Evolutionary conservation across 2,888 invertebrate species (phyloP), one percentile per base, ranked within the genome.

Genomic region (Furcula furcula): DNA sequence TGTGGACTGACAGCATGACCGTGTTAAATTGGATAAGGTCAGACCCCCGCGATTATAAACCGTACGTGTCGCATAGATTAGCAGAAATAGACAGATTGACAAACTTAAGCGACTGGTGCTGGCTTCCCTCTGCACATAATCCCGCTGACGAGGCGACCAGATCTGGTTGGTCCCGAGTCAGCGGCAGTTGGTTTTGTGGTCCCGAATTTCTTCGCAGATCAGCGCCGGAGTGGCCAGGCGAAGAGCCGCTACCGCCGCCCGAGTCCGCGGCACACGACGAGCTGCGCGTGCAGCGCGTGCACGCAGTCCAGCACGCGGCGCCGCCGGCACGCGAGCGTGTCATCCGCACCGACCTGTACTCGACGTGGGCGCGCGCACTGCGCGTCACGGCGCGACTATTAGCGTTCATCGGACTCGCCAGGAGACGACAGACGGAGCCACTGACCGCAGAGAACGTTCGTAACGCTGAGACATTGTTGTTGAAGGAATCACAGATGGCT

Each of bases 1-100:
- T 48, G 14, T 41, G 41, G 41, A 27, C 41, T 4, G 36, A 41
- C 25, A 31, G 31, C 1, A 34, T 13, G 16, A 34, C 36, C 2
- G 41, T 41, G 3, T 10, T 37, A 7, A 14, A 16, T 7, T 41
- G 40, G 36, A 32, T 36, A 12, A 7, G 20, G 4, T 19, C 10
- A n/a, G 40, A 40, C 15, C 18, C 26, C 1, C 29, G 31, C 4
- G 28, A 34, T 5, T 39, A 13, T 28, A 26, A 31, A 16, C 23
- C 13, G 16, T 39, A 34, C 21, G 34, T 39, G 4, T 25, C 34
- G 0, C 30, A 39, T 12, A 7, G 38, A 7, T 16, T 39, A 11
- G 31, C 34, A 1, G 38, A 39, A 16, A 39, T 34, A n/a, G 34
- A 27, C 27, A 7, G 15, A 9, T 15, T n/a, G 7, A 15, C 27